Evolutionary conservation across 35 echinoderm and acorn worm genomes (phyloP).

Genomic region (Apostichopus parvimensis): DNA sequence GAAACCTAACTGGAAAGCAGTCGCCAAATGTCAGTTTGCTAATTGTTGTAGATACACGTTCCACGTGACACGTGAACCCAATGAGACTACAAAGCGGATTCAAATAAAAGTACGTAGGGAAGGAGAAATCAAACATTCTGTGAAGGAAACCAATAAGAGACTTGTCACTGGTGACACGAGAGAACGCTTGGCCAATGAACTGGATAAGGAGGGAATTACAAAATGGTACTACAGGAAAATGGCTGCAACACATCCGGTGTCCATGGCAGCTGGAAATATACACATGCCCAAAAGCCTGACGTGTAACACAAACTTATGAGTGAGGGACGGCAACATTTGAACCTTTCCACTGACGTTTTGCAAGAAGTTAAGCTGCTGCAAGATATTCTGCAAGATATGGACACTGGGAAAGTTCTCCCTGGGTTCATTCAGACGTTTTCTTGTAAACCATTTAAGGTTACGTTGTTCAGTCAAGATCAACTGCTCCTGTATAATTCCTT

Average conservation of each 20-base stretch:
- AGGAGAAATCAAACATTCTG: too few species aligned
- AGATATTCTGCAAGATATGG: neutral
- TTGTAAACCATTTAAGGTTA: neutral
- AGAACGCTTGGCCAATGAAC: neutral
- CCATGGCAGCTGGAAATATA: conserved; percentile 1
- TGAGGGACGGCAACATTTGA: neutral
- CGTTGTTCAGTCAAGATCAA: neutral
- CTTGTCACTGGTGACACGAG: neutral
- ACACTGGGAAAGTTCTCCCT: too few species aligned
- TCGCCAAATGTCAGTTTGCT: too few species aligned
- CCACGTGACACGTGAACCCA: too few species aligned
- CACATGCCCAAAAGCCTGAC: neutral
- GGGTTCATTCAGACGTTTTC: neutral
- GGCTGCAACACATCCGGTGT: neutral
- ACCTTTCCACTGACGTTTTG: neutral
- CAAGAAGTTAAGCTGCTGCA: conserved; percentile 13
- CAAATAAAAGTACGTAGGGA: too few species aligned
- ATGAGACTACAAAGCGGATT: too few species aligned
- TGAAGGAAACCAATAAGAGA: too few species aligned
- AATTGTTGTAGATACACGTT: too few species aligned
- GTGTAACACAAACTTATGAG: neutral
- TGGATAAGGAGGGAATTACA: neutral
- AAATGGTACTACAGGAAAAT: conserved; percentile 21
- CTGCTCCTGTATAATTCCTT: neutral
- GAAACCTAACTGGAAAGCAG: neutral